Percentiles rank a stretch among this genome's conserved stretches.
phyloP scores from a whole-genome alignment of 1,140 invertebrate species.

The Drosophila chauvacae region DNA sequence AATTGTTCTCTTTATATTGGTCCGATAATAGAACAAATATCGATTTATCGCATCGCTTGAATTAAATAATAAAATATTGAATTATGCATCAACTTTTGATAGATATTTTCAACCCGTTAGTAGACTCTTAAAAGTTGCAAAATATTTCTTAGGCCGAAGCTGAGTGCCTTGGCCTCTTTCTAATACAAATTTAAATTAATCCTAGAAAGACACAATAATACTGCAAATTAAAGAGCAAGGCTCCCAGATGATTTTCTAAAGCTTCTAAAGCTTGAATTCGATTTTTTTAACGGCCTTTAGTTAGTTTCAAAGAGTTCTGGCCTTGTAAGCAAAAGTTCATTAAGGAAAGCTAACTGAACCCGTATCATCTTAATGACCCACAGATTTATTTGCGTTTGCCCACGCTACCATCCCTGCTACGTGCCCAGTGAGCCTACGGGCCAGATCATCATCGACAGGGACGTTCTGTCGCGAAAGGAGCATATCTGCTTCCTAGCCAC shows the following conservation, averaged over 20 bases:
- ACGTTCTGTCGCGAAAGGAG: constrained; percentile 73
- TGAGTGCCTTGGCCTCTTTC: no score
- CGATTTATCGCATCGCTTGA: no score
- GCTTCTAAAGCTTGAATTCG: not conserved
- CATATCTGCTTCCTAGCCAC: constrained; percentile 74
- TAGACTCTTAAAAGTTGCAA: not conserved
- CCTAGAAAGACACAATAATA: no score
- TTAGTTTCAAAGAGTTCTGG: not conserved
- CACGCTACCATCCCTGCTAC: constrained; percentile 65
- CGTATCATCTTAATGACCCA: not conserved
- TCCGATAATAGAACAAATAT: no score
- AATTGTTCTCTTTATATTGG: no score
- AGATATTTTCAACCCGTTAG: not conserved
- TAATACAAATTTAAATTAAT: no score
- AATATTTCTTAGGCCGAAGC: not conserved
- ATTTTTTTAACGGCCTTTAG: not conserved
- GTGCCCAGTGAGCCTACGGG: constrained; percentile 71
- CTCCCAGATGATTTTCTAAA: not conserved
- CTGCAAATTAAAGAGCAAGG: no score
- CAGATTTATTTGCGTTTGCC: constrained; percentile 67
- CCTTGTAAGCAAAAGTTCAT: not conserved
- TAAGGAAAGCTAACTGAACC: not conserved
- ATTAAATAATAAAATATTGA: no score
- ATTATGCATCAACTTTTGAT: no score
- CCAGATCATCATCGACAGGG: constrained; percentile 76